Evolutionary conservation across 2,888 invertebrate genomes (phyloP), one percentile per base, ranked within the genome.

Genomic region (Lasioglossum zephyrum): DNA sequence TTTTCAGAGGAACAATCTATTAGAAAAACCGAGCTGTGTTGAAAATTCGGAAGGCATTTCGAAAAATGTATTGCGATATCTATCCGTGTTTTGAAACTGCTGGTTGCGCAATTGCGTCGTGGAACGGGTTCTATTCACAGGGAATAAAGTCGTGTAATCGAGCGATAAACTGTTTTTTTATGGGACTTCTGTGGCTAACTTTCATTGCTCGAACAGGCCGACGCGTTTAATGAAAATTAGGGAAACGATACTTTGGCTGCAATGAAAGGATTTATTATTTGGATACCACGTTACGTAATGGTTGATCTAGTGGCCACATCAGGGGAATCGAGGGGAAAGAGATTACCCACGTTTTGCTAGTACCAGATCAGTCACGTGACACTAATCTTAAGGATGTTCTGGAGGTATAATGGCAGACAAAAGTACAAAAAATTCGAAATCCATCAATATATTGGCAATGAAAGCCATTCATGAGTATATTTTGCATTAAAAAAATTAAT

Each of bases 111-210:
- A 53, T n/a, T 41, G 3, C 18, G 26, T 39, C 73, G 63, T 11
- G 31, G 22, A 49, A 39, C 9, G 13, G n/a, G 36, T 69, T 69
- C 66, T 36, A n/a, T 69, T 16, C 39, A 16, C 1, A 9, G 41
- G 41, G 39, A 69, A 53, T 16, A 26, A 41, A n/a, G 69, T 41
- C 49, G n/a, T 36, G 47, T 53, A 77, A 77, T n/a, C n/a, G 69
- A 36, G 39, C 47, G 26, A 26, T 39, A 49, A 69, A 75, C 3
- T 16, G 9, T 9, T 76, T 69, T 11, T 18, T 18, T 36, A 44
- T 16, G 26, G 44, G 3, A 31, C n/a, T 26, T 57, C 22, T 22
- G 26, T 2, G 57, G 53, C 41, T 70, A n/a, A n/a, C 41, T 70
- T 70, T 70, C n/a, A 41, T 41, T 41, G 39, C 41, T 41, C n/a